Evolutionary conservation across 2,113 vertebrate genomes (phyloP), one percentile per base, ranked within the genome.

Genomic region (Solea senegalensis): DNA sequence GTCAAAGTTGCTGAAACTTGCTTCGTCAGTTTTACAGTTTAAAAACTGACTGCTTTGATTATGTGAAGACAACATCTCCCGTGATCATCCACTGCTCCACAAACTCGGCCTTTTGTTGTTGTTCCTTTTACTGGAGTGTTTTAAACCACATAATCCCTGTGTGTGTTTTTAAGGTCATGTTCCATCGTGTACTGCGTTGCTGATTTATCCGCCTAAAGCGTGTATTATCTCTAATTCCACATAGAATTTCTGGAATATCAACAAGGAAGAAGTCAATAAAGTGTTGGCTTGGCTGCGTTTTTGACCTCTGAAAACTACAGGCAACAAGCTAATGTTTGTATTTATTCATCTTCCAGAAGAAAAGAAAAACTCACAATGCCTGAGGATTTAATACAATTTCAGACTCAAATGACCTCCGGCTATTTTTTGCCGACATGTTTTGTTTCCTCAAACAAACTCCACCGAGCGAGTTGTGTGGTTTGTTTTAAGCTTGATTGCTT

Each of bases 371-470:
- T 52, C 28, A 67, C 16, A 41, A 8, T 46, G 15, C 45, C 54
- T 34, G 34, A 56, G 27, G 44, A 65, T 82, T 78, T n/a, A 66
- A 70, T 65, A 45, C 50, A 45, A 63, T 58, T 39, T 40, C 14
- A 34, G 60, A 61, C 62, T 71, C 54, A 39, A 50, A 52, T 74
- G 60, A 74, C 54, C 72, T 83, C 55, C 43, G 61, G 64, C 72
- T 53, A 57, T 76, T 61, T 58, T 21, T 69, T 48, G 52, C 65
- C 9, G 43, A 67, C 46, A 76, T 69, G 40, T 78, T 72, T 76
- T 34, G 67, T 71, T 81, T 73, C 69, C 76, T 74, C 74, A 2
- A 55, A 86, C 84, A 40, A 84, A 82, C 86, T 76, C 75, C 74
- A 84, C 73, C 41, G 60, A 56, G 63, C 40, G 44, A 55, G 72